Base-by-base conservation (phyloP, 2,113 vertebrate genomes). In the Vulpes vulpes region DNA sequence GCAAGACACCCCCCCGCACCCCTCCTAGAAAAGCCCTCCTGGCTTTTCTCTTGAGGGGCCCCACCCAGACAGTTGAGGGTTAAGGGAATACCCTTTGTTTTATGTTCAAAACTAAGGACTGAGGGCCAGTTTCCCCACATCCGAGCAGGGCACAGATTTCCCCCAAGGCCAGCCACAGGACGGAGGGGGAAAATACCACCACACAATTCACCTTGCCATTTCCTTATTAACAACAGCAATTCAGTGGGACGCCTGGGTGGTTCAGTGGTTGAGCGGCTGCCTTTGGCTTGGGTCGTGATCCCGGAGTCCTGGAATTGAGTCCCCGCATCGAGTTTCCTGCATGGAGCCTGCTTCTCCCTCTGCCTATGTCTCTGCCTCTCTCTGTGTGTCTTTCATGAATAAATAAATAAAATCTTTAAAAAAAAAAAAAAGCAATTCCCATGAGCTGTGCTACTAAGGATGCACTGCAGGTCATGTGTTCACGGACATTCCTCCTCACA, bases 401-500 rank as follows among this genome's bases (percentile, higher is more conserved):
- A 43, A 43, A 43, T 43, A 43, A 43, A 43, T 43, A 43, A 43
- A 43, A 43, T 43, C 43, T 43, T 43, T 7, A 7, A 43, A 43
- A 43, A 43, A 43, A 43, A 35, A 43, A 43, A 43, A 43, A 43
- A 43, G 43, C 43, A 43, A 43, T 43, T 43, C 43, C 22, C 10
- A 0, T 7, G 55, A 35, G 59, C 55, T 32, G 23, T 8, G 38
- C 43, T 38, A 9, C 12, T 64, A 64, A 69, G 73, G 65, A 53
- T 7, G 0, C 16, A 32, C 30, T 2, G 30, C 17, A 3, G 0
- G 8, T 20, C 49, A 17, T 0, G 0, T 11, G 43, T 62, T n/a
- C 59, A 19, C 11, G 32, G 51, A 12, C 20, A 0, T 16, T 51
- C 25, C 12, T 79, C 51, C 22, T 69, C 59, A 30, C 23, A 27